Evolutionary conservation across 2,888 invertebrate genomes (phyloP).

Genomic region (Leptinotarsa peninsularis): DNA sequence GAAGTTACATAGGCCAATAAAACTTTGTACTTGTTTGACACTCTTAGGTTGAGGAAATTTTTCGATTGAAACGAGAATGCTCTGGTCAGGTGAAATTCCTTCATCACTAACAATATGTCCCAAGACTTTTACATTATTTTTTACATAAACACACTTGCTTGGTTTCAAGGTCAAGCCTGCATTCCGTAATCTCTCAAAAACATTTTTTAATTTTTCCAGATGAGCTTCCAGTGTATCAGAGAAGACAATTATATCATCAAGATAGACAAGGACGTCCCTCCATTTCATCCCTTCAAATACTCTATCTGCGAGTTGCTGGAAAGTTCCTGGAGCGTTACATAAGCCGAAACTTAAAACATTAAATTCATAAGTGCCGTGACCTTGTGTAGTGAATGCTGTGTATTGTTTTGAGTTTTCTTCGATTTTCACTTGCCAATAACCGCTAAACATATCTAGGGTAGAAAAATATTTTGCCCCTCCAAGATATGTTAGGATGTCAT

Average conservation of each 20-base stretch:
- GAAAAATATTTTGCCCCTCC: no score
- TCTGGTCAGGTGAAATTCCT: no score
- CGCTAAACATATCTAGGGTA: background rate
- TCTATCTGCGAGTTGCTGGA: background rate
- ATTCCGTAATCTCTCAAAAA: background rate
- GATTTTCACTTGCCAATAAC: background rate
- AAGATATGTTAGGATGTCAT: no score
- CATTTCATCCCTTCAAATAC: no score
- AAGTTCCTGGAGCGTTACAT: background rate
- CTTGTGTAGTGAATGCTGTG: background rate
- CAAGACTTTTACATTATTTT: no score
- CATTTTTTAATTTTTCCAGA: background rate
- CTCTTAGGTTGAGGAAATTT: no score
- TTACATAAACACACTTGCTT: no score
- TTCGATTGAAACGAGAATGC: background rate
- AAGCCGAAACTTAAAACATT: no score
- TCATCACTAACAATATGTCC: no score
- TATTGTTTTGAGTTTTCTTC: background rate
- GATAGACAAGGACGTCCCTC: background rate
- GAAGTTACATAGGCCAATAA: background rate
- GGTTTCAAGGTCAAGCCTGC: no score
- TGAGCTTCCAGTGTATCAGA: background rate
- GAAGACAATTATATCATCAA: background rate
- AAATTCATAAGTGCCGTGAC: background rate
- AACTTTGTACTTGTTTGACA: background rate